Base-by-base conservation (phyloP, 2,888 invertebrate species). In the Thyatira batis region DNA sequence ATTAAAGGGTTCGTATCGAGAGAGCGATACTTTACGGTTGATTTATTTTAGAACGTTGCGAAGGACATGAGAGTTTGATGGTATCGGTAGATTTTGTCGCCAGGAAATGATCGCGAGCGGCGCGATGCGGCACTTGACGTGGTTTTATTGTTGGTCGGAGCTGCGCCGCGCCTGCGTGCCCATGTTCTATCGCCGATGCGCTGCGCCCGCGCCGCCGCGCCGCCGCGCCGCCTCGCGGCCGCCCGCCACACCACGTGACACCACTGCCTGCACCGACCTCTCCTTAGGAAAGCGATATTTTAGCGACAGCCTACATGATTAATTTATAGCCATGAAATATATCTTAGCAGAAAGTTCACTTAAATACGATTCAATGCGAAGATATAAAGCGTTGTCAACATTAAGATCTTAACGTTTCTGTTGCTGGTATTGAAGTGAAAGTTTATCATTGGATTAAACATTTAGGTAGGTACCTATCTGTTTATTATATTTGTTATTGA, bases 251-350 rank as follows among this genome's bases (percentile, higher is more conserved):
- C 80, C 30, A 30, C 11, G 6, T 6, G 6, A 23, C 23, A 23
- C 23, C 23, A 23, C 30, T 11, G n/a, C n/a, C 33, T 4, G 4
- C 33, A 33, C 33, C 71, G 67, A 64, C 71, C 75, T 77, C 82
- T 76, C 80, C 76, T 75, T 74, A 78, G 80, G 79, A 89, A 84
- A 80, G 84, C 87, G 79, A 89, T 88, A 90, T 87, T 89, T 90
- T 86, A 89, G 89, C 89, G 90, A 90, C 89, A 87, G 89, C 83
- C 78, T 85, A 91, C 91, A 90, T 91, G 91, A 90, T 91, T 91
- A 89, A 91, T 91, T 90, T 90, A 91, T 91, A 77, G 88, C 79
- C 68, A 77, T 67, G 79, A 81, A 86, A 88, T 86, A 86, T 85
- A 84, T 80, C 70, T 80, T 80, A 76, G 77, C 82, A 69, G 66